phyloP scores from a whole-genome alignment of 2,888 invertebrate species.

The Parnassius orleans region DNA sequence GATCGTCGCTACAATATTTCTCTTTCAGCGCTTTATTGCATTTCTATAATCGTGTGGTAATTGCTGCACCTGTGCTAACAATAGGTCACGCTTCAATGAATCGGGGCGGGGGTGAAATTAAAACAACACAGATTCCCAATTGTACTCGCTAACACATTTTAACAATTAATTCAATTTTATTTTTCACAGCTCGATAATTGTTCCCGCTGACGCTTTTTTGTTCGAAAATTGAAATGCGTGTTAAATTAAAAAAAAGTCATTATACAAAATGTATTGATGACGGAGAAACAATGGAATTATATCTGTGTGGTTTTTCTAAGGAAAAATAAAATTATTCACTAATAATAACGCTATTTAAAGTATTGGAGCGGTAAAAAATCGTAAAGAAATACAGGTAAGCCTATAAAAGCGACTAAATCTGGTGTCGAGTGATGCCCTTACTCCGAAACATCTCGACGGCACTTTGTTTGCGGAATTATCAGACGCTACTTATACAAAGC shows the following conservation, averaged over 20 bases:
- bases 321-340: too few relatives aligned
- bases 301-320: too few relatives aligned
- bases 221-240: not conserved
- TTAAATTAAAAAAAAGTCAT: not conserved
- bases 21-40: slow-evolving; percentile 40
- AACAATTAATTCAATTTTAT: slow-evolving; percentile 22
- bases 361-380: too few relatives aligned
- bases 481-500: slow-evolving; percentile 7
- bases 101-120: slow-evolving; percentile 13
- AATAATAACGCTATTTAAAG: too few relatives aligned
- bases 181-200: slow-evolving; percentile 18
- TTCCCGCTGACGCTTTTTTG: slow-evolving; percentile 13
- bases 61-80: slow-evolving; percentile 27
- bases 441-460: not conserved
- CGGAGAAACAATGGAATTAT: too few relatives aligned
- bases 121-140: slow-evolving; percentile 26
- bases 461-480: slow-evolving; percentile 12
- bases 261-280: too few relatives aligned
- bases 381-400: too few relatives aligned
- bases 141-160: slow-evolving; percentile 28
- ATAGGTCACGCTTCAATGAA: slow-evolving; percentile 26
- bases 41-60: slow-evolving; percentile 43
- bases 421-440: not conserved
- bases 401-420: too few relatives aligned
- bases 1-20: slow-evolving; percentile 33